Conservation (phyloP, 2,797 vertebrate species). For the Hozukius guyotensis region DNA sequence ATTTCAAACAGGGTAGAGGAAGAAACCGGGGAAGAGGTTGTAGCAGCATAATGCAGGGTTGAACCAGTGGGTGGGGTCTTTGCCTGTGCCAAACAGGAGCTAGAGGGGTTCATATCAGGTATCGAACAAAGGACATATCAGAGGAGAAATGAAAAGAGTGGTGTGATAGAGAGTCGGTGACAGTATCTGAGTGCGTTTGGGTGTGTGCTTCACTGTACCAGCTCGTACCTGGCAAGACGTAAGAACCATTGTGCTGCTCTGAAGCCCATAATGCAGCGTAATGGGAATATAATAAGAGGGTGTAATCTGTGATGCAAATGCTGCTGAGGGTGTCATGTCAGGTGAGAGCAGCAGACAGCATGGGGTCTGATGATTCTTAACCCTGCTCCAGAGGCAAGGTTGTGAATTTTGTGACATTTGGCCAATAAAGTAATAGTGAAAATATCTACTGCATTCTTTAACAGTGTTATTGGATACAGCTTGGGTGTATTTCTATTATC, state of each 20-base stretch:
- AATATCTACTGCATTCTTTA: not conserved
- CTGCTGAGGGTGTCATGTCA: slow-evolving; percentile 17
- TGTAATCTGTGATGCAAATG: slow-evolving; percentile 50
- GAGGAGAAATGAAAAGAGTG: slow-evolving; percentile 40
- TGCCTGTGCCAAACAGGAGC: slow-evolving; percentile 56
- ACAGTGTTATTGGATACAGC: not conserved
- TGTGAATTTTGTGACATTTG: not conserved
- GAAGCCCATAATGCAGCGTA: slow-evolving; percentile 53
- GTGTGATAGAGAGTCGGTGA: slow-evolving; percentile 40
- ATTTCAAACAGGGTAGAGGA: slow-evolving; percentile 2
- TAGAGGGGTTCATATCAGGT: slow-evolving; percentile 58
- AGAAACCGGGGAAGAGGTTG: slow-evolving; percentile 16
- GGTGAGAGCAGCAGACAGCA: not conserved
- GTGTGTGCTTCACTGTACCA: slow-evolving; percentile 64
- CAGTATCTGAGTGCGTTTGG: slow-evolving; percentile 57
- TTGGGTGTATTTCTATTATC: not conserved
- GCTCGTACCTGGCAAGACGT: slow-evolving; percentile 58
- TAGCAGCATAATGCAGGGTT: slow-evolving; percentile 17
- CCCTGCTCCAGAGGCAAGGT: not conserved
- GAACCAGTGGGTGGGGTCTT: slow-evolving; percentile 49
- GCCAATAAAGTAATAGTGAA: not conserved
- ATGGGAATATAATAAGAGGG: slow-evolving; percentile 59
- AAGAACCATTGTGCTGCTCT: slow-evolving; percentile 57
- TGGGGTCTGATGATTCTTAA: not conserved
- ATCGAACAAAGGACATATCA: slow-evolving; percentile 60